Conservation (phyloP, 2,888 invertebrate species). For the Thelaira solivaga region DNA sequence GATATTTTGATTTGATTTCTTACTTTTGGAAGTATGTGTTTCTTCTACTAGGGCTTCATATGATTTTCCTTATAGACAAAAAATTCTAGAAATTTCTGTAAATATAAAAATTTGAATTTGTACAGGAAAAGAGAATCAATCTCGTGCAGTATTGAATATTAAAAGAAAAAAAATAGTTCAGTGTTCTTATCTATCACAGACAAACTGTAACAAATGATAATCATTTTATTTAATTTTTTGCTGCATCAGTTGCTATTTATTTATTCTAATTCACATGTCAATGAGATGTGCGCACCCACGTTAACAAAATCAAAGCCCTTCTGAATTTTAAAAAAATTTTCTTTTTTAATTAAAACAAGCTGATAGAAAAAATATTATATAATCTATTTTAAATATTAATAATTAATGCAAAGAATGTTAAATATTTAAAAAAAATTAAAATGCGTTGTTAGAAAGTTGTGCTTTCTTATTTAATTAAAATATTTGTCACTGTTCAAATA, state of each 20-base stretch:
- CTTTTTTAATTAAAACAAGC: background rate
- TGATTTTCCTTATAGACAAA: too few species aligned
- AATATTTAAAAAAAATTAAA: background rate
- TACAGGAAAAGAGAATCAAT: too few species aligned
- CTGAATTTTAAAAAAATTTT: background rate
- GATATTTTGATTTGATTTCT: too few species aligned
- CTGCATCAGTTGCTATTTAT: background rate
- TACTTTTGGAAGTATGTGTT: too few species aligned
- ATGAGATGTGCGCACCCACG: constrained; percentile 7
- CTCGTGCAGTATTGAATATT: too few species aligned
- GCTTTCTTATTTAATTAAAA: constrained; percentile 22
- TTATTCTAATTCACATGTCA: background rate
- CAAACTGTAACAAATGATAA: background rate
- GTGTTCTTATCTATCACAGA: too few species aligned
- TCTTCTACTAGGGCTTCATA: too few species aligned
- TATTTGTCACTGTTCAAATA: constrained; percentile 34
- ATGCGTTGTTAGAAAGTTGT: constrained; percentile 6
- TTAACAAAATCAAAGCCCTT: background rate
- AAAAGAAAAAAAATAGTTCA: too few species aligned
- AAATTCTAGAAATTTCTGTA: too few species aligned
- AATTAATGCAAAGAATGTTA: constrained; percentile 29
- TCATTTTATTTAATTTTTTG: too few species aligned
- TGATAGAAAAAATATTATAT: constrained; percentile 5
- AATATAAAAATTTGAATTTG: too few species aligned
- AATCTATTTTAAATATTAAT: constrained; percentile 4